These are phyloP conservation scores for Dicrostonyx torquatus DNA, from an alignment of 2,797 vertebrate genomes.

Conservation along the genomic window DNA sequence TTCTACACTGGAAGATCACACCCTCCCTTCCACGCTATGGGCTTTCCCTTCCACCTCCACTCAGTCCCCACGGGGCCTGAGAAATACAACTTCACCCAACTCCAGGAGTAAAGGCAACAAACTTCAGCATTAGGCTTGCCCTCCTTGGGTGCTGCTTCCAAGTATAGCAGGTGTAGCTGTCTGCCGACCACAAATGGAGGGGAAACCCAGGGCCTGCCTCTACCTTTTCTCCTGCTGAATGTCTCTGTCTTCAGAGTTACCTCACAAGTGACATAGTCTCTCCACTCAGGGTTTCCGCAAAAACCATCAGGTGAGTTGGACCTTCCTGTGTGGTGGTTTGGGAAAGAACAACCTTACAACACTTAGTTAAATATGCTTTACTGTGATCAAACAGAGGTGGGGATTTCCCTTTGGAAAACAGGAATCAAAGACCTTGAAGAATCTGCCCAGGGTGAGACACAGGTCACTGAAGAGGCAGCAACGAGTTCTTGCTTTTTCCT, in stretches of 20 bases:
- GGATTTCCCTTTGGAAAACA: neutral
- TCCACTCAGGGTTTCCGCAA: neutral
- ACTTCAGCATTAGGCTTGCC: neutral
- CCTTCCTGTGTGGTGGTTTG: neutral
- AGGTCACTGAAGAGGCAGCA: neutral
- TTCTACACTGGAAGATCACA: neutral
- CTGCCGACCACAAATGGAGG: neutral
- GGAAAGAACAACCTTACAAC: slow-evolving; percentile 14
- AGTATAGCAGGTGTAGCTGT: neutral
- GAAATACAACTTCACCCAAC: neutral
- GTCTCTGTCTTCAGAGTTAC: neutral
- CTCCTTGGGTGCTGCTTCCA: neutral
- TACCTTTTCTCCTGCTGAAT: neutral
- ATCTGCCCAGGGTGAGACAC: neutral
- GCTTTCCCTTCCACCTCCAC: neutral
- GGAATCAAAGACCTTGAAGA: neutral
- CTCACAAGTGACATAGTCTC: neutral
- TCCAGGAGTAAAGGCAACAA: neutral
- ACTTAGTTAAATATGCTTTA: neutral
- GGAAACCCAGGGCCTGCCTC: neutral
- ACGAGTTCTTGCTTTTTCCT: neutral
- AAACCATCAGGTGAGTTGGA: neutral
- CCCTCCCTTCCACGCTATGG: neutral
- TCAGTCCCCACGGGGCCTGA: neutral
- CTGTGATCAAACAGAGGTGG: neutral